Conservation (phyloP, 2,888 invertebrate genomes). For the Ptychoptera contaminata region DNA sequence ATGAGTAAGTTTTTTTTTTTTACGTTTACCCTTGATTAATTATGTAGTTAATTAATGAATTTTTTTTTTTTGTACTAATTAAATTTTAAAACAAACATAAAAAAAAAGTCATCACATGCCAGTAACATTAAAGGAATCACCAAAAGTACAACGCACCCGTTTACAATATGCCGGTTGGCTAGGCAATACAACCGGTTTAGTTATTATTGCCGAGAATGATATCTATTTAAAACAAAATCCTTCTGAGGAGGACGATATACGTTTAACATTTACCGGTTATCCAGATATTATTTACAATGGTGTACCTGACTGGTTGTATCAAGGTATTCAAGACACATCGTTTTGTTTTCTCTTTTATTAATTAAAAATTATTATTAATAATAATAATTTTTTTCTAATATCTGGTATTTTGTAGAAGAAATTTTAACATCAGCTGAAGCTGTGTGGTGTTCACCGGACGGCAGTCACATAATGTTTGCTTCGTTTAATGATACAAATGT, state of each 20-base stretch:
- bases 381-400: background rate
- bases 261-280: conserved; percentile 59
- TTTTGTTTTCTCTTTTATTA: background rate
- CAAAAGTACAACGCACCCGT: conserved; percentile 49
- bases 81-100: background rate
- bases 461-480: conserved; percentile 68
- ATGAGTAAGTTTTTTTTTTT: conserved; percentile 53
- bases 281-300: conserved; percentile 82
- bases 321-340: conserved; percentile 44
- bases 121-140: conserved; percentile 60
- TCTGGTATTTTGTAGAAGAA: conserved; percentile 50
- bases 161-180: conserved; percentile 77
- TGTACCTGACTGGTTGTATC: conserved; percentile 92
- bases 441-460: conserved; percentile 74
- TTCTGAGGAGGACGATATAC: conserved; percentile 46
- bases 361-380: background rate
- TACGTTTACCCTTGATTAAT: background rate
- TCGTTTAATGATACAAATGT: conserved; percentile 73
- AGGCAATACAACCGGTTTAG: conserved; percentile 57
- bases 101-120: conserved; percentile 63
- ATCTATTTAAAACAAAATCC: conserved; percentile 68
- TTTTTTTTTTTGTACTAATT: conserved; percentile 2
- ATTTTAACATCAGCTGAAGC: conserved; percentile 67
- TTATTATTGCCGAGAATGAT: conserved; percentile 77
- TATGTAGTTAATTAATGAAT: background rate